Evolutionary conservation across 2,113 vertebrate genomes (phyloP).

Genomic region (Alethe castanea): DNA sequence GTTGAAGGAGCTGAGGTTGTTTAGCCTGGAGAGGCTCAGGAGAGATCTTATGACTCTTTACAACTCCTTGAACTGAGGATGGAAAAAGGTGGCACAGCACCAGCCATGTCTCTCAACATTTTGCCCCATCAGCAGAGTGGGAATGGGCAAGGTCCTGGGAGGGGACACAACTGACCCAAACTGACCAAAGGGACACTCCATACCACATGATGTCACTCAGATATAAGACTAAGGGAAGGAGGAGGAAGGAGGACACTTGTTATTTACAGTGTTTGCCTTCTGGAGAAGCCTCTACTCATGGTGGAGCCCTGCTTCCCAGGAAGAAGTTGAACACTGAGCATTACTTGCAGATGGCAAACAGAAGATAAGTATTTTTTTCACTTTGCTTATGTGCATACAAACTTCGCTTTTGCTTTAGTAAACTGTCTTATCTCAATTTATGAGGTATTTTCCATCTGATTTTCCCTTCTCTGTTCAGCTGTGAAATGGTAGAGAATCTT

Average conservation of each 20-base stretch:
- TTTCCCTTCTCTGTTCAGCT: not conserved
- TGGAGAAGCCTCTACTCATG: not conserved
- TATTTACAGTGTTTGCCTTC: not conserved
- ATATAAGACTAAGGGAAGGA: not conserved
- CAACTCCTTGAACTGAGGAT: not conserved
- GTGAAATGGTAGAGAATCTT: not conserved
- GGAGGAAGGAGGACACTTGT: not conserved
- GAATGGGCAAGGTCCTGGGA: not conserved
- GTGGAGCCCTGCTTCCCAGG: not conserved
- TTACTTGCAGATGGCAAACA: not conserved
- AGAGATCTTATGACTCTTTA: too few species aligned
- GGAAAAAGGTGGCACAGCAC: too few species aligned
- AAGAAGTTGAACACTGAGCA: not conserved
- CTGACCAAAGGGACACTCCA: not conserved
- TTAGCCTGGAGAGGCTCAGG: not conserved
- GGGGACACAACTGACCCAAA: not conserved
- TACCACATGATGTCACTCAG: not conserved
- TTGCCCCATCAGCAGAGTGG: not conserved
- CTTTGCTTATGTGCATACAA: not conserved
- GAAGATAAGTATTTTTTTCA: not conserved
- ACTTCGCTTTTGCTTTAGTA: fast-evolving
- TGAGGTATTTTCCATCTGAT: not conserved
- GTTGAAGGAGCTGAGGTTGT: not conserved
- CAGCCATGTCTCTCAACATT: not conserved
- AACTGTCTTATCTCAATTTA: not conserved